These are phyloP conservation scores for Drosophila koepferae DNA, from an alignment of 2,888 invertebrate genomes.

Conservation along the genomic window DNA sequence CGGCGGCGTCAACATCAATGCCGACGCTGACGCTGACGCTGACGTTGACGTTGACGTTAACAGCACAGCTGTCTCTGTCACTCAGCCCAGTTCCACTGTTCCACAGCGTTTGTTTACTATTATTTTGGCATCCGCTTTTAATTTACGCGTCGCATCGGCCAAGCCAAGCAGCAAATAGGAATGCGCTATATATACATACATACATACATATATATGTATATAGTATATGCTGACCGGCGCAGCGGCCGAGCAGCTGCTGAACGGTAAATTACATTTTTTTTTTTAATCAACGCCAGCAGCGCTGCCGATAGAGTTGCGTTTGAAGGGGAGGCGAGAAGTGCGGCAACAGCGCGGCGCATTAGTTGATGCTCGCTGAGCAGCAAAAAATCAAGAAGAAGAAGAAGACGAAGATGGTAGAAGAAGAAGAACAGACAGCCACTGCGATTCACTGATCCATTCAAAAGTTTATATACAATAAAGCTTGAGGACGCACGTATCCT, in stretches of 20 bases:
- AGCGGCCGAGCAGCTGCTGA: constrained; percentile 49
- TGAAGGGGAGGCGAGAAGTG: constrained; percentile 31
- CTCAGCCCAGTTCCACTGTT: constrained; percentile 10
- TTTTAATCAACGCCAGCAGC: constrained; percentile 56
- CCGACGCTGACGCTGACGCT: constrained; percentile 19
- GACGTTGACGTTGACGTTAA: constrained; percentile 19
- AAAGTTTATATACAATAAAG: constrained; percentile 37
- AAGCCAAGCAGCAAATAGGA: constrained; percentile 77
- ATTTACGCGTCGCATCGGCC: constrained; percentile 58
- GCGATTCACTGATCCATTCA: constrained; percentile 59
- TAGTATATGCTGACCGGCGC: constrained; percentile 6
- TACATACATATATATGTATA: constrained; percentile 21
- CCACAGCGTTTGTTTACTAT: constrained; percentile 63
- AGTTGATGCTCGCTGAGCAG: constrained; percentile 44
- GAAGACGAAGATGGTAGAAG: not conserved
- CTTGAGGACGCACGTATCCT: constrained; percentile 8
- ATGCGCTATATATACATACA: constrained; percentile 44
- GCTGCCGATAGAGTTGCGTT: constrained; percentile 51
- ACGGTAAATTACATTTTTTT: constrained; percentile 66
- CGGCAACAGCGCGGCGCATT: constrained; percentile 58
- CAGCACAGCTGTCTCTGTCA: constrained; percentile 12
- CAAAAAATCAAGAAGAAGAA: constrained; percentile 12
- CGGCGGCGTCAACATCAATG: constrained; percentile 3
- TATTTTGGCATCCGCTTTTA: constrained; percentile 66
- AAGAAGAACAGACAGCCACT: constrained; percentile 18